Evolutionary conservation across 2,888 invertebrate genomes (phyloP).

Genomic region (Limnephilus rhombicus): DNA sequence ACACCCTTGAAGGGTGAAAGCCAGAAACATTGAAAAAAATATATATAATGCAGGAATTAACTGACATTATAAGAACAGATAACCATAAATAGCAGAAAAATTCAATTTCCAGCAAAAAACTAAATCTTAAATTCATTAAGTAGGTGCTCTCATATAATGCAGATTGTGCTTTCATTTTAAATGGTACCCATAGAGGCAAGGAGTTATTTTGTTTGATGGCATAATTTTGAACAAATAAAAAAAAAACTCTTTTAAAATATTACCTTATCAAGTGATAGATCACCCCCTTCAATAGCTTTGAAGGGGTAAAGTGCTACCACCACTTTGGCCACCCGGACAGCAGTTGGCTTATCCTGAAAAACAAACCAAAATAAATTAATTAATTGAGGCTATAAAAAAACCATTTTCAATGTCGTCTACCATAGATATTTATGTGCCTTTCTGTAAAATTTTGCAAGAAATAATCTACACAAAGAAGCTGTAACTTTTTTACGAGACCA

Average conservation of each 20-base stretch:
- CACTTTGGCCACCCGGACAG: conserved; percentile 82
- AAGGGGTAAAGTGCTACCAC: conserved; percentile 95
- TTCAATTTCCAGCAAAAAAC: not conserved
- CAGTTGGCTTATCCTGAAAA: conserved; percentile 81
- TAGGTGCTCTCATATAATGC: not conserved
- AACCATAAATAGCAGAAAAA: not conserved
- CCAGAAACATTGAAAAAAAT: not conserved
- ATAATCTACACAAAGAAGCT: not conserved
- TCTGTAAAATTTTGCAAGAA: not conserved
- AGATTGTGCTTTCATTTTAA: not conserved
- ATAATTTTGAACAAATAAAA: not conserved
- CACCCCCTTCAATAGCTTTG: conserved; percentile 92
- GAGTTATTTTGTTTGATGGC: not conserved
- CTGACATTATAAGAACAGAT: not conserved
- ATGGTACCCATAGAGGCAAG: not conserved
- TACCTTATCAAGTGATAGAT: conserved; percentile 92
- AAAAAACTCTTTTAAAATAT: conserved; percentile 50
- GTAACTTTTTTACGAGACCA: not conserved
- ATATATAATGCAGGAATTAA: not conserved
- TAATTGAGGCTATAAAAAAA: not conserved
- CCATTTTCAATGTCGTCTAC: not conserved
- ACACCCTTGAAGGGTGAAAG: too few species aligned
- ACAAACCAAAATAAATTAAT: conserved; percentile 53
- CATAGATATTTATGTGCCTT: not conserved
- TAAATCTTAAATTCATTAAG: not conserved